Percentiles rank a stretch among this genome's conserved stretches.
These are phyloP conservation scores for Rhegmatorhina hoffmannsi DNA, from an alignment of 2,113 vertebrate genomes.

Conservation along the genomic window DNA sequence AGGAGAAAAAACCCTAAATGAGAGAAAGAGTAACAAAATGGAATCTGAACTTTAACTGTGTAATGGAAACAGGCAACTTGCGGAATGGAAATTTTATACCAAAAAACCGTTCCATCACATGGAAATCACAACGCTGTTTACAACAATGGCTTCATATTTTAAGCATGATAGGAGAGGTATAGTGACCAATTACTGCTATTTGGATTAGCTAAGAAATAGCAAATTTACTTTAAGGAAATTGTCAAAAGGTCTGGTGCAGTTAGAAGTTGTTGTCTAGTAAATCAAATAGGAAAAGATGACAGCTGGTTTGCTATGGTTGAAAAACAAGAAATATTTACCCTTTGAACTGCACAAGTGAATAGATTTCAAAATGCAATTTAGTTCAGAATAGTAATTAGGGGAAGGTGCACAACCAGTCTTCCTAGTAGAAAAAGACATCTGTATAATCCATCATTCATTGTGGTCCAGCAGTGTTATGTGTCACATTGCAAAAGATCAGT, in stretches of 20 bases:
- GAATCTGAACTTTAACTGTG: neutral
- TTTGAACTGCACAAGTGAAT: conserved; percentile 13
- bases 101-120: neutral
- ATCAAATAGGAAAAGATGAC: neutral
- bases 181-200: conserved; percentile 27
- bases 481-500: neutral
- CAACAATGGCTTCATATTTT: neutral
- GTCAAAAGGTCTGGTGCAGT: neutral
- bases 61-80: neutral
- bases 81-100: neutral
- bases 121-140: conserved; percentile 1
- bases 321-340: conserved; percentile 25
- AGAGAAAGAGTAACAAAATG: neutral
- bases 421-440: neutral
- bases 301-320: conserved; percentile 1
- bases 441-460: neutral
- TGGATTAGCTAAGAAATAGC: conserved; percentile 11
- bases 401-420: neutral
- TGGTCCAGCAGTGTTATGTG: neutral
- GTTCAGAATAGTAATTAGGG: neutral
- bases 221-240: conserved; percentile 38
- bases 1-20: neutral
- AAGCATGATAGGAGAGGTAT: neutral
- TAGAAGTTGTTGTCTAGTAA: neutral
- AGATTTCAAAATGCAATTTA: conserved; percentile 29